Conservation (phyloP, 2,113 vertebrate genomes). For the Lucifuga dentata region DNA sequence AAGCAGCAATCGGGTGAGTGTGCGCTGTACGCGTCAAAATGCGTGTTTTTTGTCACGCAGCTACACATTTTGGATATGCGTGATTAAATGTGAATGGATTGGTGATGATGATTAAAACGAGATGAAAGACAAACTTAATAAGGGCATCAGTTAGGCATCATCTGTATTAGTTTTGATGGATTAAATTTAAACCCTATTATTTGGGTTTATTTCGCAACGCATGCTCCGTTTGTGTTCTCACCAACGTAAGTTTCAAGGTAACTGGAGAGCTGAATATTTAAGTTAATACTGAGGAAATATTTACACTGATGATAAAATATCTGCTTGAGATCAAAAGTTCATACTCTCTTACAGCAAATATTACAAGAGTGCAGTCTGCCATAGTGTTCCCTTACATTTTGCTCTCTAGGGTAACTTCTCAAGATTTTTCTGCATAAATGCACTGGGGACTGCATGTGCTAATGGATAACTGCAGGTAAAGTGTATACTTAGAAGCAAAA, state of each 20-base stretch:
- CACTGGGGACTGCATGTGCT: background rate
- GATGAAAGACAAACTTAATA: slow-evolving; percentile 50
- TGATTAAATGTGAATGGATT: background rate
- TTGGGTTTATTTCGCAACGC: slow-evolving; percentile 26
- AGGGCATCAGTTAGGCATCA: slow-evolving; percentile 28
- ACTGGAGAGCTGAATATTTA: slow-evolving; percentile 5
- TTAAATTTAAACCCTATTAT: too few relatives aligned
- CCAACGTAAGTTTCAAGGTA: background rate
- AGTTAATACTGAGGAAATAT: background rate
- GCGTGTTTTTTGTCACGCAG: background rate
- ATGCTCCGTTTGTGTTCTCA: slow-evolving; percentile 1
- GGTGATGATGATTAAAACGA: slow-evolving; percentile 5
- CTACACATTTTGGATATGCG: background rate
- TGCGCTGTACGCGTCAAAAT: background rate
- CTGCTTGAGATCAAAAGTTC: too few relatives aligned
- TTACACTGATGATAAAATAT: too few relatives aligned
- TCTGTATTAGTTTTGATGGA: too few relatives aligned
- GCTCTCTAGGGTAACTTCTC: background rate
- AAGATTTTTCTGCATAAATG: background rate
- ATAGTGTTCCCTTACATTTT: background rate
- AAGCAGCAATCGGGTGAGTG: slow-evolving; percentile 68
- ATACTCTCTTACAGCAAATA: too few relatives aligned
- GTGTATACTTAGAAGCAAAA: slow-evolving; percentile 15
- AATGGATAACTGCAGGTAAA: slow-evolving; percentile 22
- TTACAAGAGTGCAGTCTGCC: too few relatives aligned